Evolutionary conservation across 2,888 invertebrate genomes (phyloP).

Genomic region (Gastracanthus pulcherrimus): DNA sequence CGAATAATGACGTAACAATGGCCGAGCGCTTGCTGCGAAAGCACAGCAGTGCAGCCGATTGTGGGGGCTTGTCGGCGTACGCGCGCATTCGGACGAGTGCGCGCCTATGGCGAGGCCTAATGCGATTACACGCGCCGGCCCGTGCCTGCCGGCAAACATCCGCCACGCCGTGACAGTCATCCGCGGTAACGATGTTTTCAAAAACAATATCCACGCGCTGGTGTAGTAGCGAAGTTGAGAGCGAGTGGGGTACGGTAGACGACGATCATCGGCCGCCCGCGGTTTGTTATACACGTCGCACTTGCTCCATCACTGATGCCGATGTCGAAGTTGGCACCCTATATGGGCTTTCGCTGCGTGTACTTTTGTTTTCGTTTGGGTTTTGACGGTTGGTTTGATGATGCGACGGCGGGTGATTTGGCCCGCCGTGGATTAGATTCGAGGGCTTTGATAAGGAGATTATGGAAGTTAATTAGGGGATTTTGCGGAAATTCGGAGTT

Average conservation of each 20-base stretch:
- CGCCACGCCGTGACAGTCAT: conserved; percentile 74
- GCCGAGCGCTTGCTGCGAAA: conserved; percentile 60
- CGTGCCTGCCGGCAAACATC: conserved; percentile 63
- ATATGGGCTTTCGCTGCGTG: not conserved
- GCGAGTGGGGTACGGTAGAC: not conserved
- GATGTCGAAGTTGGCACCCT: no score
- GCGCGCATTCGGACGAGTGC: conserved; percentile 25
- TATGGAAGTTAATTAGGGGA: not conserved
- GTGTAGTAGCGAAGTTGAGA: not conserved
- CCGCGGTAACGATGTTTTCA: conserved; percentile 76
- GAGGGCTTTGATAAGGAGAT: conserved; percentile 4
- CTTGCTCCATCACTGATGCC: not conserved
- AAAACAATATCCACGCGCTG: conserved; percentile 74
- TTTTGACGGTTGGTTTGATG: not conserved
- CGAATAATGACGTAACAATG: conserved; percentile 77
- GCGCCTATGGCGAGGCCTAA: conserved; percentile 63
- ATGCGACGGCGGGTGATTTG: not conserved
- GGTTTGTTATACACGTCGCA: not conserved
- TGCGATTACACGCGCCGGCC: conserved; percentile 70
- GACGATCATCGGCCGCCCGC: not conserved
- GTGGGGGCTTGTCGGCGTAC: not conserved
- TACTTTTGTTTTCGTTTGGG: not conserved
- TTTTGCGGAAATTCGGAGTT: not conserved
- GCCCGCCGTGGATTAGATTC: no score
- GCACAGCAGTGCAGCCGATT: conserved; percentile 15